These are phyloP conservation scores for Aplodontia rufa DNA, from an alignment of 2,113 vertebrate species.

Conservation along the genomic window DNA sequence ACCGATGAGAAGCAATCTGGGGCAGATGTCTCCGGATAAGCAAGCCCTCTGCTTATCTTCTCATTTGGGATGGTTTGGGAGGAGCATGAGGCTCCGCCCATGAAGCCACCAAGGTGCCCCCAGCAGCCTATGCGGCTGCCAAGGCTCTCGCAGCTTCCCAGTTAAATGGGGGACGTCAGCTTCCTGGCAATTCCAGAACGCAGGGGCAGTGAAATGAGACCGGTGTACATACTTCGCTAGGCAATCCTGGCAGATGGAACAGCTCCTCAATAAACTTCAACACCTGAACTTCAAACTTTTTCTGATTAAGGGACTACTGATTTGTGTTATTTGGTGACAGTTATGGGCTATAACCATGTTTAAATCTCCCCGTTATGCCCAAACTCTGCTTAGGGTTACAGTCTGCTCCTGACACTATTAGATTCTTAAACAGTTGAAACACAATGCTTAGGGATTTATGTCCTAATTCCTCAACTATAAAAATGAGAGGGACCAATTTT, in stretches of 20 bases:
- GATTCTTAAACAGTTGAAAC: conserved; percentile 65
- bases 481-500: conserved; percentile 73
- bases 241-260: neutral
- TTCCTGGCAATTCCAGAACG: conserved; percentile 17
- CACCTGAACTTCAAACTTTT: conserved; percentile 71
- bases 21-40: neutral
- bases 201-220: neutral
- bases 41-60: neutral
- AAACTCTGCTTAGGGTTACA: conserved; percentile 72
- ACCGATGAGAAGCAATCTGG: neutral
- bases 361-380: conserved; percentile 75
- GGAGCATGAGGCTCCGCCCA: neutral
- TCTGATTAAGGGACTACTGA: conserved; percentile 56
- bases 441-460: conserved; percentile 68
- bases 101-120: neutral
- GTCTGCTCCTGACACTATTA: conserved; percentile 71
- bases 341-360: conserved; percentile 71
- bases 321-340: conserved; percentile 71
- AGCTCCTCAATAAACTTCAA: neutral
- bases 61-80: neutral
- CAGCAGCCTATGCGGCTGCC: neutral
- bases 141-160: neutral
- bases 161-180: neutral
- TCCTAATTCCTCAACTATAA: conserved; percentile 73
- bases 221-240: neutral